Conservation (phyloP, 1,140 invertebrate genomes). For the Anagrus nilaparvatae region DNA sequence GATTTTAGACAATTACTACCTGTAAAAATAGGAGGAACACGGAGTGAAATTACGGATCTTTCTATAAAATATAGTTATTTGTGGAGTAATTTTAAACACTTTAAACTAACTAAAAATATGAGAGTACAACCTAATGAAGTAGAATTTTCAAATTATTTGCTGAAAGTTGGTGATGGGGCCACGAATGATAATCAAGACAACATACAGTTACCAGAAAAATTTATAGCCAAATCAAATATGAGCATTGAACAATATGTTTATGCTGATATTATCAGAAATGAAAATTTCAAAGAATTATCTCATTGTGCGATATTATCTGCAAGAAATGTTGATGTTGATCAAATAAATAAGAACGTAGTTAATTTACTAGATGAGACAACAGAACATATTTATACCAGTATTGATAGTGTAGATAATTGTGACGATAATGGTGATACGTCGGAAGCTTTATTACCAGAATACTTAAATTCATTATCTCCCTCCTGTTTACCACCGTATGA, state of each 20-base stretch:
- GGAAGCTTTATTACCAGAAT: conserved; percentile 7
- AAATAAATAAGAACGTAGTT: conserved; percentile 8
- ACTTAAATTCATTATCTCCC: conserved; percentile 7
- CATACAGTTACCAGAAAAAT: conserved; percentile 8
- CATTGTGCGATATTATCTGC: conserved; percentile 3
- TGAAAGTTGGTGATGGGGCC: conserved; percentile 10
- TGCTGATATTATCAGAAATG: background rate
- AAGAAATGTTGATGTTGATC: conserved; percentile 3
- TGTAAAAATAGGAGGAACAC: conserved; percentile 9
- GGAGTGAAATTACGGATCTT: conserved; percentile 6
- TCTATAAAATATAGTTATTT: conserved; percentile 10
- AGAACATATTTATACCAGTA: conserved; percentile 6
- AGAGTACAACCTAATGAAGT: conserved; percentile 3
- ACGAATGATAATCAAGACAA: conserved; percentile 2
- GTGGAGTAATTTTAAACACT: conserved; percentile 5
- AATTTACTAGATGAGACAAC: conserved; percentile 7
- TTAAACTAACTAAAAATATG: conserved; percentile 7
- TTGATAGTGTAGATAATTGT: conserved; percentile 5
- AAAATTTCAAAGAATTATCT: conserved; percentile 4
- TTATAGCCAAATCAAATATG: background rate
- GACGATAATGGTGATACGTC: conserved; percentile 4
- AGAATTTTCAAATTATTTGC: conserved; percentile 7
- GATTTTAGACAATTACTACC: conserved; percentile 22
- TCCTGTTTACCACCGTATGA: conserved; percentile 15
- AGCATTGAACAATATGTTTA: conserved; percentile 2